Percentiles rank a stretch among this genome's conserved stretches.
phyloP scores from a whole-genome alignment of 2,113 vertebrate species.

The Probosciger aterrimus region DNA sequence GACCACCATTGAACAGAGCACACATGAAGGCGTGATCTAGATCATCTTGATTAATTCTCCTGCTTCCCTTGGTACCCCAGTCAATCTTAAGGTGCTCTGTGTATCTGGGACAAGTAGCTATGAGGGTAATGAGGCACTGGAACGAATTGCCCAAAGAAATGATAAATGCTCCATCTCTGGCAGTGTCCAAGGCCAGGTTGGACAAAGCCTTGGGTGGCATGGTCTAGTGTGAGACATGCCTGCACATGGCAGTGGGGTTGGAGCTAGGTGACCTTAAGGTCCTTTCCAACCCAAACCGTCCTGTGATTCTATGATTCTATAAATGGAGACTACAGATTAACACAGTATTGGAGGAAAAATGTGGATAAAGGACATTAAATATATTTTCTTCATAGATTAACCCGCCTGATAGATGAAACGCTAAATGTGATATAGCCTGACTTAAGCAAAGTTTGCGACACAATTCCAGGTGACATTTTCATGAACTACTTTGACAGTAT shows the following conservation, averaged over 20 bases:
- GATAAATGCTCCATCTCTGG: background rate
- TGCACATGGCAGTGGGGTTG: background rate
- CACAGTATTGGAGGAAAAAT: background rate
- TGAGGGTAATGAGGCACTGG: background rate
- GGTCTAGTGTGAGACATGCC: background rate
- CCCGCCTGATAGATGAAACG: background rate
- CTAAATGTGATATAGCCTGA: background rate
- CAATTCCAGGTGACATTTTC: background rate
- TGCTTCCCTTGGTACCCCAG: background rate
- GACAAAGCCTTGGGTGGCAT: background rate
- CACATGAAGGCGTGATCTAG: fast-evolving
- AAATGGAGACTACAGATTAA: background rate
- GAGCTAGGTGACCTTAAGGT: background rate
- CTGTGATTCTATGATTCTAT: background rate
- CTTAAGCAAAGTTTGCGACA: background rate
- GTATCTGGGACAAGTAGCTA: background rate
- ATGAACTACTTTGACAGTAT: background rate
- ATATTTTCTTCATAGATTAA: background rate
- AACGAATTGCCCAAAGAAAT: background rate
- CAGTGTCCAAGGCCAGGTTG: background rate
- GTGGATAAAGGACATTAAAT: background rate
- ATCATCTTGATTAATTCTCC: background rate
- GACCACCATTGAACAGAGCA: background rate
- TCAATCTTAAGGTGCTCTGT: background rate
- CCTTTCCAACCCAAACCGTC: background rate